These are phyloP conservation scores for Planococcus citri DNA, from an alignment of 1,140 invertebrate species.

Conservation along the genomic window DNA sequence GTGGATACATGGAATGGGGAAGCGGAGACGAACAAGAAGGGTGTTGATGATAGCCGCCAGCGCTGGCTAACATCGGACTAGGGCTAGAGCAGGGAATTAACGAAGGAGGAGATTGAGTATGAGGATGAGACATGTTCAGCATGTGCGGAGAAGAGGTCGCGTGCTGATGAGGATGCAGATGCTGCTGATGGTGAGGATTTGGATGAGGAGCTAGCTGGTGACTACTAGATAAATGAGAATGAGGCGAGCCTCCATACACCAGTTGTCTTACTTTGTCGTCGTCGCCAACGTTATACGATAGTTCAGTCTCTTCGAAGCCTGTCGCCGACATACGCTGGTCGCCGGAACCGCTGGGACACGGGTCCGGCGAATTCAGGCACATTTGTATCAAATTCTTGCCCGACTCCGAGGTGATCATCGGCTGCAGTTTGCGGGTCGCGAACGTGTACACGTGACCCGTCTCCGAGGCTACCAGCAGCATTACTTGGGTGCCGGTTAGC, in stretches of 20 bases:
- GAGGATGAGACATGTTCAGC: slow-evolving; percentile 45
- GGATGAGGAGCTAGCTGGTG: slow-evolving; percentile 44
- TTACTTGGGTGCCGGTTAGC: slow-evolving; percentile 97
- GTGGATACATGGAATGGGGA: slow-evolving; percentile 42
- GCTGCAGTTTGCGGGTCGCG: slow-evolving; percentile 95
- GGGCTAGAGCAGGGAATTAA: slow-evolving; percentile 43
- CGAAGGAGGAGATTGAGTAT: slow-evolving; percentile 39
- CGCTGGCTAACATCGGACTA: slow-evolving; percentile 36
- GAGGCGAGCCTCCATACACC: slow-evolving; percentile 62
- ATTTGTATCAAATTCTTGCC: slow-evolving; percentile 98
- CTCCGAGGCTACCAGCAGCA: slow-evolving; percentile 88
- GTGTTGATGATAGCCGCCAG: slow-evolving; percentile 39
- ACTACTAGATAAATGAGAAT: slow-evolving; percentile 39
- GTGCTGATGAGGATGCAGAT: slow-evolving; percentile 39
- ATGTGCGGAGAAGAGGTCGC: slow-evolving; percentile 45
- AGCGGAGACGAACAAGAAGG: slow-evolving; percentile 45
- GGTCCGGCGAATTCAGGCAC: slow-evolving; percentile 95
- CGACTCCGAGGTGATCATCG: slow-evolving; percentile 98
- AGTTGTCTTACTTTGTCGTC: slow-evolving; percentile 93
- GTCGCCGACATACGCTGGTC: slow-evolving; percentile 97
- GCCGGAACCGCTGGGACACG: slow-evolving; percentile 52
- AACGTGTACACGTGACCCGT: slow-evolving; percentile 99
- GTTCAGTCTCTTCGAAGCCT: slow-evolving; percentile 95
- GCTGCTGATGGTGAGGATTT: slow-evolving; percentile 36
- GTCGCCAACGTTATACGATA: slow-evolving; percentile 89